A percentile compares a stretch with the other conserved stretches of the same genome.
Conservation (phyloP, 92 coral and sea anemone genomes). For the Umimayanthus kanabou region DNA sequence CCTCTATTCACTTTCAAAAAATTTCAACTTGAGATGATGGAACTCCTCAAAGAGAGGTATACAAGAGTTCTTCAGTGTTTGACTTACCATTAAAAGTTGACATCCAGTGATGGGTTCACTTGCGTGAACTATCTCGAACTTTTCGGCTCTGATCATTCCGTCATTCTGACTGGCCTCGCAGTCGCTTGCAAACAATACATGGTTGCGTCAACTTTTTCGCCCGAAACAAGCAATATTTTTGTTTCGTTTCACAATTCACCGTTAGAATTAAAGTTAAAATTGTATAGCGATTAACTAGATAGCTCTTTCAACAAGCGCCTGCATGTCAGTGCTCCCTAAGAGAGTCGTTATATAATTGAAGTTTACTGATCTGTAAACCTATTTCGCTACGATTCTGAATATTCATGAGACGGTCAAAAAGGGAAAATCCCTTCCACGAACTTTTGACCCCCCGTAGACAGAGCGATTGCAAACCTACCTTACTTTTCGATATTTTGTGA, state of each 20-base stretch:
- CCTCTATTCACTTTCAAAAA: not conserved
- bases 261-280: not conserved
- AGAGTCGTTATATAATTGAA: not conserved
- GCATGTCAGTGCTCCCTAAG: not conserved
- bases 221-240: not conserved
- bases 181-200: not conserved
- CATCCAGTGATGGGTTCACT: not conserved
- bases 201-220: not conserved
- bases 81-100: not conserved
- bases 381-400: not conserved
- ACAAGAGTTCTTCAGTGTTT: not conserved
- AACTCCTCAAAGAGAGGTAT: not conserved
- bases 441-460: not conserved
- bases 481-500: not conserved
- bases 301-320: not conserved
- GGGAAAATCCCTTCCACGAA: slow-evolving; percentile 1
- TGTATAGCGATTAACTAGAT: too few relatives aligned
- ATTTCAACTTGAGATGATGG: not conserved
- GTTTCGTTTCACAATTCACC: not conserved
- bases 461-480: not conserved
- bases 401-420: not conserved
- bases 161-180: not conserved
- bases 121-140: not conserved
- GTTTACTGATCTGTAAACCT: not conserved
- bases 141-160: not conserved